Conservation (phyloP, 2,113 vertebrate genomes). For the Daboia siamensis region DNA sequence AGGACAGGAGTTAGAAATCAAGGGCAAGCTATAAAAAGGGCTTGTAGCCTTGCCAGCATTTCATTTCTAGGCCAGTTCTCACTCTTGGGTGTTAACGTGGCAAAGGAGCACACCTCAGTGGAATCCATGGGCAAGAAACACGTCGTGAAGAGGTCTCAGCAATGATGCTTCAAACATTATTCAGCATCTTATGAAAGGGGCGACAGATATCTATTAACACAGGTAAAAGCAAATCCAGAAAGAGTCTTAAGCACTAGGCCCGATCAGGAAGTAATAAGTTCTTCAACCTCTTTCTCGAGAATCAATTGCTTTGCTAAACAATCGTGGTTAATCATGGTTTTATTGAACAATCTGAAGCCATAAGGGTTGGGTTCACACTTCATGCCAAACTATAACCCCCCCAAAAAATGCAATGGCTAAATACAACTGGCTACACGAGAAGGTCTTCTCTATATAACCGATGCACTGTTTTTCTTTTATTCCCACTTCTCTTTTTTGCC, state of each 20-base stretch:
- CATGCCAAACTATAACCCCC: background rate
- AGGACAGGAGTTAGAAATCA: background rate
- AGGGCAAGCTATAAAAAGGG: background rate
- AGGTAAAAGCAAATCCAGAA: background rate
- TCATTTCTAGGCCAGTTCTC: background rate
- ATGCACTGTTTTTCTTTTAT: background rate
- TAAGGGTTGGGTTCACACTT: background rate
- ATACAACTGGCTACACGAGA: background rate
- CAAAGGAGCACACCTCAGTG: background rate
- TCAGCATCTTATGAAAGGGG: background rate
- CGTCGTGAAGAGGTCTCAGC: background rate
- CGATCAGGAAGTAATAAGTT: background rate
- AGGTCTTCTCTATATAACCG: background rate
- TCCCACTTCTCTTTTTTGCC: background rate
- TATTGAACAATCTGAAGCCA: background rate
- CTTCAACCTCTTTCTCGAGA: background rate
- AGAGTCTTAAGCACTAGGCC: background rate
- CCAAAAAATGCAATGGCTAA: background rate
- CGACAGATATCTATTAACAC: background rate
- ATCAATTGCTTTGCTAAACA: background rate
- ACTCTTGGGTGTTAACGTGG: background rate
- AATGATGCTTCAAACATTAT: background rate
- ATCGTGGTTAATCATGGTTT: background rate
- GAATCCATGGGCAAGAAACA: background rate
- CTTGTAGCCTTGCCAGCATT: background rate